Conservation (phyloP, 2,888 invertebrate genomes). For the Pilophorus perplexus region DNA sequence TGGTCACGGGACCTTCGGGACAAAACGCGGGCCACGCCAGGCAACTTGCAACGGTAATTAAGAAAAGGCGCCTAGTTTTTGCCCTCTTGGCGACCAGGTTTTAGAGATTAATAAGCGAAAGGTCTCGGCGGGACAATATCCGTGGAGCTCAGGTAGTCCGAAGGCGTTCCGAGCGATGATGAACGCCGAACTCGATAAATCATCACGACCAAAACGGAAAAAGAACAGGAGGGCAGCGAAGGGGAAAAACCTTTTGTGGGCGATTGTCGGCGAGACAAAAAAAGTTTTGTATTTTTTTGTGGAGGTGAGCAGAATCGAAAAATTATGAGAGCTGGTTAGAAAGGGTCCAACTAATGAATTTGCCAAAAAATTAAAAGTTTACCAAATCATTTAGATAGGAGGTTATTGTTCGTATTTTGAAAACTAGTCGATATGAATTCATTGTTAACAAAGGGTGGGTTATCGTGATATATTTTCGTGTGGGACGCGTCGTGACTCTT, state of each 20-base stretch:
- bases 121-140: too few relatives aligned
- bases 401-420: too few relatives aligned
- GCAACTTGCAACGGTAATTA: constrained; percentile 30
- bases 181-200: constrained; percentile 11
- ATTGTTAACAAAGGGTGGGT: too few relatives aligned
- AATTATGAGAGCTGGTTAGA: too few relatives aligned
- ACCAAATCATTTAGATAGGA: too few relatives aligned
- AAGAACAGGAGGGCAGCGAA: constrained; percentile 24
- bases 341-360: too few relatives aligned
- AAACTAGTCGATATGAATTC: too few relatives aligned
- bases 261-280: not conserved
- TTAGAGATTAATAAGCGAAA: constrained; percentile 39
- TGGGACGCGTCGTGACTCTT: too few relatives aligned
- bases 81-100: constrained; percentile 29
- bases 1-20: constrained; percentile 35
- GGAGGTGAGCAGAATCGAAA: too few relatives aligned
- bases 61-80: constrained; percentile 37
- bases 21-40: constrained; percentile 18
- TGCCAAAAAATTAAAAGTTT: too few relatives aligned
- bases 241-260: constrained; percentile 7
- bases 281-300: constrained; percentile 2
- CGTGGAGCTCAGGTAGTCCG: constrained; percentile 20
- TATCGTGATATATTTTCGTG: too few relatives aligned
- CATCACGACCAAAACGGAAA: constrained; percentile 19
- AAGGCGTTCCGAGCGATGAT: constrained; percentile 6